Evolutionary conservation across 2,888 invertebrate species (phyloP), one percentile per base, ranked within the genome.

Genomic region (Caenorhabditis sinica): DNA sequence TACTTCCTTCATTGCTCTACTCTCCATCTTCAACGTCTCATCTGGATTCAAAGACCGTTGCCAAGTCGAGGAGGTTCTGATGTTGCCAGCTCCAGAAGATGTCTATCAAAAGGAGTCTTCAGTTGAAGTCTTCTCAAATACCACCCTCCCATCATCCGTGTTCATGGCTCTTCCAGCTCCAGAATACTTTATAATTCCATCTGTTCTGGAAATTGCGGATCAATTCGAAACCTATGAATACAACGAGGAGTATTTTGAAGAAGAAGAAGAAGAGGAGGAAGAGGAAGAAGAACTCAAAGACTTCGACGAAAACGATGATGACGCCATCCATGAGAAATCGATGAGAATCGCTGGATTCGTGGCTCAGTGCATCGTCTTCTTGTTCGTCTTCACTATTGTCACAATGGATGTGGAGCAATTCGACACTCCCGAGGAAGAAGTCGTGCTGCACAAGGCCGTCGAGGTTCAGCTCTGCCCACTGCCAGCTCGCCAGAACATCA

Each of bases 291-390:
- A 58, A 11, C 9, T 23, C 13, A 11, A 63, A 15, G 68, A 69
- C 23, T n/a, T 17, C 33, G 49, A 51, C 9, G 17, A 40, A 11
- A 33, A 51, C 20, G n/a, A 17, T 33, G 49, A 51, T 49, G 69
- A 68, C 17, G 51, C 23, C 9, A 33, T 60, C 36, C 40, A 56
- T n/a, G 30, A 23, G 33, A 65, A n/a, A 28, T 72, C 72, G 1
- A 13, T 71, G 30, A 56, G 53, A 65, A 72, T 72, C 40, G 72
- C 80, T 28, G 80, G 65, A 23, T 72, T 72, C 60, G 30, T 80
- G 13, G 80, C 58, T 20, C 80, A 80, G 17, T 58, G 56, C 72
- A 66, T 80, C 23, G 20, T 80, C 20, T 72, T 80, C 45, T 30
- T 80, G 28, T 56, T 72, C 25, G 58, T 49, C 15, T 80, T 23